These are phyloP conservation scores for Thalassarche chlororhynchos DNA, from an alignment of 2,113 vertebrate species.

Conservation along the genomic window DNA sequence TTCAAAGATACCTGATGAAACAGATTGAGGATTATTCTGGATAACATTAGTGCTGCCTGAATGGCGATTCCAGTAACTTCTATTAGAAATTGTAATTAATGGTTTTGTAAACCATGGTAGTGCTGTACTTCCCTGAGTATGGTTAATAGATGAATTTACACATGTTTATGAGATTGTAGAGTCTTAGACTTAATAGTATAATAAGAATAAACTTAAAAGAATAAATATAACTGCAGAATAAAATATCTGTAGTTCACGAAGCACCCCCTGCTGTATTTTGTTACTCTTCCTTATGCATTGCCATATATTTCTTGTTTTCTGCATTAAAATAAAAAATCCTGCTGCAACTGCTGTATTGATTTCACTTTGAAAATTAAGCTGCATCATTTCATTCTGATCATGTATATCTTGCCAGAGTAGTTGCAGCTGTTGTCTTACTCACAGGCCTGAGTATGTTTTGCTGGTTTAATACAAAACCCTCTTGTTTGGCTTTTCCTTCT, in stretches of 20 bases:
- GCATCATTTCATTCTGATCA: constrained; percentile 26
- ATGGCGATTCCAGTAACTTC: neutral
- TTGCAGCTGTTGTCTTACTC: constrained; percentile 60
- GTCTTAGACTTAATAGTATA: neutral
- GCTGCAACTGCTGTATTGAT: neutral
- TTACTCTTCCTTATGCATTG: neutral
- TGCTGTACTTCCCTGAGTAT: neutral
- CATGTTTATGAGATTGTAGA: neutral
- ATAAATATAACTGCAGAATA: neutral
- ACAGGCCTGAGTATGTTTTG: constrained; percentile 45
- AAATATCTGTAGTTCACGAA: neutral
- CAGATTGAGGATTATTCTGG: neutral
- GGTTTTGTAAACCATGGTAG: neutral
- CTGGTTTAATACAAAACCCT: constrained; percentile 38
- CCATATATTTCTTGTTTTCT: neutral
- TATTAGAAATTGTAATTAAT: neutral
- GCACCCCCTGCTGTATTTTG: neutral
- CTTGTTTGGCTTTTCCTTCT: constrained; percentile 54
- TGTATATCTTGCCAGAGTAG: constrained; percentile 13
- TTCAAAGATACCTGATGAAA: neutral
- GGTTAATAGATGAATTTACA: neutral
- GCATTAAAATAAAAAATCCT: neutral
- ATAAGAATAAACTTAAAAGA: neutral
- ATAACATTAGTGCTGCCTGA: neutral
- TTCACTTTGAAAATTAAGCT: constrained; percentile 5